Evolutionary conservation across 1,140 invertebrate genomes (phyloP), one percentile per base, ranked within the genome.

Genomic region (Ylistrum balloti): DNA sequence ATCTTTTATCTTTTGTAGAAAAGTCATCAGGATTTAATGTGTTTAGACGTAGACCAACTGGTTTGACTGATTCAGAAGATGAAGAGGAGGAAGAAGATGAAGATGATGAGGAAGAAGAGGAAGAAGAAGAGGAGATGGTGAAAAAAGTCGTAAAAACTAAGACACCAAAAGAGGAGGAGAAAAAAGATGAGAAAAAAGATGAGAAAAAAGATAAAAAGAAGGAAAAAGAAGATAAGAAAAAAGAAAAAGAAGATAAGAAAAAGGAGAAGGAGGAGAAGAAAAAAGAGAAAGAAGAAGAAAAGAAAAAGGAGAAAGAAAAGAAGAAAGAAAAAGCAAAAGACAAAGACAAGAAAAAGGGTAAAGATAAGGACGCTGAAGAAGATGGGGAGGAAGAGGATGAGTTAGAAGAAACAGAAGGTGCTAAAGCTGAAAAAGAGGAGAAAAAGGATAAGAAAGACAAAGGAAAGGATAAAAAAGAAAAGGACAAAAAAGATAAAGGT

Each of bases 301-400:
- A 90, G 88, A 89, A 92, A 13, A 89, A 92, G 35, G 87, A 91
- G 20, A 86, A 92, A 33, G 85, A 91, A 45, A 89, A 92, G 33
- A 88, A 22, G 33, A 86, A 33, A 88, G 28, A 86, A 20, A 45
- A 91, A 89, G 85, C 74, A 0, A 48, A 91, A 32, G 41, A 91
- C 0, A 85, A 91, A 13, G 85, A 33, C 33, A 86, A 90, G 35
- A 33, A 90, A 0, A 85, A 91, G 33, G 86, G 88, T 0, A 56
- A 92, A 13, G 85, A 90, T 38, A 56, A 90, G 9, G 88, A 89
- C 41, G 38, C 88, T 33, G 89, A 88, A 86, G 48, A 87, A 33
- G 35, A 90, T 38, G 45, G 90, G 86, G 85, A 87, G 15, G 85
- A 90, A 22, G 41, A 88, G 17, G 86, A 85, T 1, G 88, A 91